phyloP scores from a whole-genome alignment of 2,888 invertebrate species.

The Scotopteryx bipunctaria region DNA sequence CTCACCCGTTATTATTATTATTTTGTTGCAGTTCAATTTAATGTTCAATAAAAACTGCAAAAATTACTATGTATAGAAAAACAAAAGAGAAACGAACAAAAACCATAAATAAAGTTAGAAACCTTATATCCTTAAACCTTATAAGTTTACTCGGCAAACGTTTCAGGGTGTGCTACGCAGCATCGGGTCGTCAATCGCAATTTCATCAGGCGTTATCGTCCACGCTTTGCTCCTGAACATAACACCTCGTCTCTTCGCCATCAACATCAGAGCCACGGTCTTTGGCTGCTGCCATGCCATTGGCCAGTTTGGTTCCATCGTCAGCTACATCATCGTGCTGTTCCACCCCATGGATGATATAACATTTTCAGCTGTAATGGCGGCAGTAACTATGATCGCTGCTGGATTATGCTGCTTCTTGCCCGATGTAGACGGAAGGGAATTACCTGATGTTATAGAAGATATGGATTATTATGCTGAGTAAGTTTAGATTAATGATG shows the following conservation, averaged over 20 bases:
- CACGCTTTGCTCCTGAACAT: conserved; percentile 61
- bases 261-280: conserved; percentile 62
- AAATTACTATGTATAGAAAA: too few species aligned
- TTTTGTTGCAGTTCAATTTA: too few species aligned
- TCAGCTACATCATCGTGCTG: conserved; percentile 57
- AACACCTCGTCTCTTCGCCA: conserved; percentile 66
- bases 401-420: conserved; percentile 53
- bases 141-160: neutral
- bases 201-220: conserved; percentile 57
- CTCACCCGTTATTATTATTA: neutral
- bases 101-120: too few species aligned
- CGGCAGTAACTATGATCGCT: conserved; percentile 47
- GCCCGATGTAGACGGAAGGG: conserved; percentile 67
- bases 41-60: too few species aligned
- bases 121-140: too few species aligned
- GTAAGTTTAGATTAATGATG: conserved; percentile 52
- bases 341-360: conserved; percentile 49
- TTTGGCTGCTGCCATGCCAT: conserved; percentile 65
- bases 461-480: conserved; percentile 77
- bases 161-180: conserved; percentile 54
- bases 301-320: conserved; percentile 64
- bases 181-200: conserved; percentile 52
- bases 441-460: conserved; percentile 66
- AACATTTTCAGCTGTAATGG: conserved; percentile 46
- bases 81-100: too few species aligned